Base-by-base conservation (phyloP, 2,888 invertebrate species). In the Nasonovia ribisnigri region DNA sequence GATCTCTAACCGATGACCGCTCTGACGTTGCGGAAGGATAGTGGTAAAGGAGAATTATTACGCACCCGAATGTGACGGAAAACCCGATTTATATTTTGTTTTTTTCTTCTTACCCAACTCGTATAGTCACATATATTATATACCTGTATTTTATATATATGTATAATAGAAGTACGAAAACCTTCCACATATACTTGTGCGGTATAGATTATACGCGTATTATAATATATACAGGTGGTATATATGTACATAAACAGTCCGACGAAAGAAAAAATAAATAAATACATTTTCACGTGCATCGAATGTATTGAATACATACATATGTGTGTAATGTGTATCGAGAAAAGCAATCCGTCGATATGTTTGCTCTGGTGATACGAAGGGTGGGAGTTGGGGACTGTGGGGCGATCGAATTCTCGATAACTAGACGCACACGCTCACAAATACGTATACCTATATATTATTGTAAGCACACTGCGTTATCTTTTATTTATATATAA, bases 21-120 rank as follows among this genome's bases (percentile, higher is more conserved):
- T 67, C 6, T 67, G 16, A 16, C 36, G n/a, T 67, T 36, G 67
- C 5, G n/a, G 67, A 5, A 6, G 29, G n/a, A 4, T 29, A 29
- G n/a, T 20, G 67, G 16, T 26, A 13, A 36, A 67, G 16, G n/a
- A 67, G 67, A 36, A 67, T 67, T 36, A 67, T 67, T 36, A 20
- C 67, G 67, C 16, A 16, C 67, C 67, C n/a, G 67, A 67, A 36
- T 67, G n/a, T 67, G 36, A 36, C 36, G 67, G 67, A 67, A 67
- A 67, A 67, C 67, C n/a, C 67, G 67, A 67, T 67, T 67, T 67
- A 67, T 67, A 67, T 67, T 67, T 67, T 67, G 67, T 67, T 67
- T 67, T 67, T 67, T 67, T 36, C 5, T 11, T 13, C 60, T 13
- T 67, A n/a, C 36, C 67, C 67, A 16, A 20, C 0, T 67, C 20